Base-by-base conservation (phyloP, 2,888 invertebrate genomes). In the Melikaiella ostensackeni region DNA sequence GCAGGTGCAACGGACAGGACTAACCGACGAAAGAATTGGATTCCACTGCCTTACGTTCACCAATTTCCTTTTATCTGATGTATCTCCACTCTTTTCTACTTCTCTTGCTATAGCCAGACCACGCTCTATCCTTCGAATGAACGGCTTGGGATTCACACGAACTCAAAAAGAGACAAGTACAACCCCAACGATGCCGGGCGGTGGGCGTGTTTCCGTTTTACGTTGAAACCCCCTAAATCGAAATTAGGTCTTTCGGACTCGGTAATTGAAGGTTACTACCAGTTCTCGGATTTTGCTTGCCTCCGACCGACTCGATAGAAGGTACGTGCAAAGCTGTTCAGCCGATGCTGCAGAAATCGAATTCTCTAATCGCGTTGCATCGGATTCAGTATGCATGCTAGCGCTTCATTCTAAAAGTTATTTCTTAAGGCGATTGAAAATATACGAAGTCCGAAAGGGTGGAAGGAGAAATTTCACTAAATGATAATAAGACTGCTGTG, bases 21-120 rank as follows among this genome's bases (percentile, higher is more conserved):
- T 86, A 86, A 86, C 85, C 86, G 83, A 84, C 81, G 81, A 86
- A 86, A 85, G 85, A 87, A 88, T 87, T 88, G 85, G 85, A 88
- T 88, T 88, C 80, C 83, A 82, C 82, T 82, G 83, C 80, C 80
- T 86, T 83, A 79, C 82, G 80, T 64, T 75, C 63, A 24, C 57
- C 77, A 79, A 66, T 75, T 78, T 70, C 76, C 79, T 81, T 82
- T 84, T 78, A 78, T 79, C 75, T 79, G 66, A 75, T 74, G 33
- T 70, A 74, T 77, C 75, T 33, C 27, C 70, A 50, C 30, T 11
- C 27, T 62, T 61, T 55, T 76, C 73, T 24, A 8, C 63, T 70
- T 75, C 74, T 57, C 61, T 75, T 42, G 24, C 35, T 2, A 11
- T 35, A 9, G 35, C 13, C 13, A 11, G 13, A 19, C 63, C 75